Percentiles rank a stretch among this genome's conserved stretches.
phyloP scores from a whole-genome alignment of 2,888 invertebrate species.

The Ochropacha duplaris region DNA sequence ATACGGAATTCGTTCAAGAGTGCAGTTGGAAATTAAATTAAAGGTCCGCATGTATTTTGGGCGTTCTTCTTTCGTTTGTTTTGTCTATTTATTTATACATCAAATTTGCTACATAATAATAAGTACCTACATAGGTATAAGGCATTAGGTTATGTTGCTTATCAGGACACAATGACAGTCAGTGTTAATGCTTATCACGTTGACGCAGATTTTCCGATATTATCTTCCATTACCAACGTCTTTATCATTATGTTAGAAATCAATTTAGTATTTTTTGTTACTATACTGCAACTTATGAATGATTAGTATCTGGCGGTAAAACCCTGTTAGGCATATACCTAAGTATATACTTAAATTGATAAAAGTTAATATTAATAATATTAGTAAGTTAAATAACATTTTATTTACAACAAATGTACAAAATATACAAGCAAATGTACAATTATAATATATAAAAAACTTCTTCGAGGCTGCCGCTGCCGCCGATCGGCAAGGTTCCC shows the following conservation, averaged over 20 bases:
- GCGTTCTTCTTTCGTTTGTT: neutral
- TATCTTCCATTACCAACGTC: neutral
- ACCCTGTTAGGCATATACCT: neutral
- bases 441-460: no score
- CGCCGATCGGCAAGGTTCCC: no score
- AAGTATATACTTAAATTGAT: no score
- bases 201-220: neutral
- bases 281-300: neutral
- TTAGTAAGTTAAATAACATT: no score
- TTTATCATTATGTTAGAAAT: neutral
- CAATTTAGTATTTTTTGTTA: neutral
- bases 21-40: neutral
- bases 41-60: neutral
- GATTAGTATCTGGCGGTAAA: neutral
- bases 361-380: no score
- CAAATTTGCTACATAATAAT: no score
- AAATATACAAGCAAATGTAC: no score
- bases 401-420: no score
- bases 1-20: neutral
- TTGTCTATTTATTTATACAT: neutral
- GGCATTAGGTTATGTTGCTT: neutral
- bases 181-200: neutral
- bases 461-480: no score
- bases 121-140: neutral
- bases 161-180: neutral